Percentiles rank a stretch among this genome's conserved stretches.
These are phyloP conservation scores for Bursaphelenchus okinawaensis DNA, from an alignment of 2,888 invertebrate species.

Conservation along the genomic window DNA sequence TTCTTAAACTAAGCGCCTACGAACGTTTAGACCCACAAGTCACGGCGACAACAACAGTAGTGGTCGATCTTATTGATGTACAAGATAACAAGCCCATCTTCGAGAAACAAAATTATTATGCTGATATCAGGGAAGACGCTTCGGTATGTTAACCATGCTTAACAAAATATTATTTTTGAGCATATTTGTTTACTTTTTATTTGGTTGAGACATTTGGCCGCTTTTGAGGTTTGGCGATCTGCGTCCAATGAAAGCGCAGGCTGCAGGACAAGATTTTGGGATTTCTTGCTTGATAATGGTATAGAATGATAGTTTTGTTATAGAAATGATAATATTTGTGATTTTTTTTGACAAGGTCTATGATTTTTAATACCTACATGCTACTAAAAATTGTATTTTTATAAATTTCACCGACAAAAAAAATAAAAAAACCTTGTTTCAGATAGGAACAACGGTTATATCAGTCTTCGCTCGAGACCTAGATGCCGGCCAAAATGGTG, in stretches of 20 bases:
- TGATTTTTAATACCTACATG: no score
- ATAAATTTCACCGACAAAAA: neutral
- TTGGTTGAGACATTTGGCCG: no score
- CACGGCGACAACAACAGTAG: constrained; percentile 44
- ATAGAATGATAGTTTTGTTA: no score
- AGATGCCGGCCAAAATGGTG: constrained; percentile 82
- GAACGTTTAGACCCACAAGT: constrained; percentile 50
- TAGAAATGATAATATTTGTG: no score
- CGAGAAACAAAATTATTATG: constrained; percentile 82
- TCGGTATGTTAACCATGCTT: no score
- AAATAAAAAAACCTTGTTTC: constrained; percentile 1
- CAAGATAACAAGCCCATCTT: constrained; percentile 83
- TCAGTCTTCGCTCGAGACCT: constrained; percentile 72
- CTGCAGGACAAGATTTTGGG: no score
- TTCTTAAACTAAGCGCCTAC: constrained; percentile 53
- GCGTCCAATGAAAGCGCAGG: no score
- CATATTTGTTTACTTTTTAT: no score
- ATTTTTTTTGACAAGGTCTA: no score
- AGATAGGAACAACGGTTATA: constrained; percentile 53
- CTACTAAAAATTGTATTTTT: neutral
- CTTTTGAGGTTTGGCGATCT: no score
- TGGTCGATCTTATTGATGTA: constrained; percentile 82
- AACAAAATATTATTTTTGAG: no score
- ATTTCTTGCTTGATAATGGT: no score
- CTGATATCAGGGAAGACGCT: constrained; percentile 77